A percentile compares a stretch with the other conserved stretches of the same genome.
Conservation (phyloP, 2,797 vertebrate genomes). For the Pantherophis alleghaniensis region DNA sequence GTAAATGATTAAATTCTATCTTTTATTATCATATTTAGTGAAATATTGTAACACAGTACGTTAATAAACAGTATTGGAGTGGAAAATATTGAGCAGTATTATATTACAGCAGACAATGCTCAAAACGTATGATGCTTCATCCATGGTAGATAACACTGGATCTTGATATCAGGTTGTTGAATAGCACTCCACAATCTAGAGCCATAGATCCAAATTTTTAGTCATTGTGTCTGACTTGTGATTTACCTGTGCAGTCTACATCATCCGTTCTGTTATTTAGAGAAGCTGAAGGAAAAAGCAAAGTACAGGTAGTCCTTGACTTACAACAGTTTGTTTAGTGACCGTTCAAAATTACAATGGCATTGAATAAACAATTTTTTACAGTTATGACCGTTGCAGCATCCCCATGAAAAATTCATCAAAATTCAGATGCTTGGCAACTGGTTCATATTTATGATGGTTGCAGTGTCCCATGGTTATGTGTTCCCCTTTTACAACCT, state of each 20-base stretch:
- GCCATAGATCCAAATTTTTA: not conserved
- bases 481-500: too few relatives aligned
- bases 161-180: not conserved
- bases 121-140: not conserved
- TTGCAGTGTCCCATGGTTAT: too few relatives aligned
- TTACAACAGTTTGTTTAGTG: too few relatives aligned
- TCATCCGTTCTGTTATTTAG: not conserved
- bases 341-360: too few relatives aligned
- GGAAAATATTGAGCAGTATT: not conserved
- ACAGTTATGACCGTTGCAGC: too few relatives aligned
- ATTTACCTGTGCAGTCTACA: not conserved
- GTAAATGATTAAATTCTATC: not conserved
- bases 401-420: too few relatives aligned
- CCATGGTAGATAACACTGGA: not conserved
- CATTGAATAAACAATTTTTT: too few relatives aligned
- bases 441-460: too few relatives aligned
- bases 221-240: not conserved
- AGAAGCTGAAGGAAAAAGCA: not conserved
- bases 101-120: not conserved
- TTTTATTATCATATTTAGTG: not conserved
- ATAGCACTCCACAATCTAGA: not conserved
- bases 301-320: not conserved
- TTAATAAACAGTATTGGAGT: not conserved
- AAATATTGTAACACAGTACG: not conserved
- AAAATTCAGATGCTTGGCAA: too few relatives aligned